These are phyloP conservation scores for Alexandromys fortis DNA, from an alignment of 2,113 vertebrate species.

Conservation along the genomic window DNA sequence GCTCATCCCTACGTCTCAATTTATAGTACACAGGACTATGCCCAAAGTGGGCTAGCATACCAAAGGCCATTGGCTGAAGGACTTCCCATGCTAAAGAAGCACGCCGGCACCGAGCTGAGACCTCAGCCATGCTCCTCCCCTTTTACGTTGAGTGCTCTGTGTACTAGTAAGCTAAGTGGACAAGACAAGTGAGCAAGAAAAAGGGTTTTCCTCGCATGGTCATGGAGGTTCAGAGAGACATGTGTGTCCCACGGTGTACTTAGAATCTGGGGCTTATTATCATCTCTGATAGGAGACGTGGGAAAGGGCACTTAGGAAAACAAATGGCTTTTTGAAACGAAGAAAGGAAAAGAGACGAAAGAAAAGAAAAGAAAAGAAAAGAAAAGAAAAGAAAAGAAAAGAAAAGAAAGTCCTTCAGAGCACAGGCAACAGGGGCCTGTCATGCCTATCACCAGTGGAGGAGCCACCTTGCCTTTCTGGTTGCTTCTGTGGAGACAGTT, in stretches of 20 bases:
- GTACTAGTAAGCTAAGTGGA: not conserved
- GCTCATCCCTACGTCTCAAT: no score
- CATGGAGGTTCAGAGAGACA: not conserved
- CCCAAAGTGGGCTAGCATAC: no score
- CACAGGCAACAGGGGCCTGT: accelerated
- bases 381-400: no score
- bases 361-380: no score
- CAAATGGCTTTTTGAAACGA: not conserved
- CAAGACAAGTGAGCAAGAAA: not conserved
- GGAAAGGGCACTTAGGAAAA: accelerated
- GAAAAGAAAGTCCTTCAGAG: not conserved
- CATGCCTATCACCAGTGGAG: not conserved
- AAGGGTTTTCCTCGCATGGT: accelerated
- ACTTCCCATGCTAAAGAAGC: not conserved
- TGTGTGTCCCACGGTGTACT: not conserved
- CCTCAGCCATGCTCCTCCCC: not conserved
- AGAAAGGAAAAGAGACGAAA: no score
- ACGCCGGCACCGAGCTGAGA: not conserved
- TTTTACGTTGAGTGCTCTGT: no score
- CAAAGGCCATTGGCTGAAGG: no score
- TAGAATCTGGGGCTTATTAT: not conserved
- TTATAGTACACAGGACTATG: no score
- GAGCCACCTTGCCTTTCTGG: accelerated
- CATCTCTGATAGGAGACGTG: not conserved
- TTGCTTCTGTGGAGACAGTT: not conserved